Percentiles rank a stretch among this genome's conserved stretches.
phyloP scores from a whole-genome alignment of 2,888 invertebrate genomes.

The Bembecia ichneumoniformis region DNA sequence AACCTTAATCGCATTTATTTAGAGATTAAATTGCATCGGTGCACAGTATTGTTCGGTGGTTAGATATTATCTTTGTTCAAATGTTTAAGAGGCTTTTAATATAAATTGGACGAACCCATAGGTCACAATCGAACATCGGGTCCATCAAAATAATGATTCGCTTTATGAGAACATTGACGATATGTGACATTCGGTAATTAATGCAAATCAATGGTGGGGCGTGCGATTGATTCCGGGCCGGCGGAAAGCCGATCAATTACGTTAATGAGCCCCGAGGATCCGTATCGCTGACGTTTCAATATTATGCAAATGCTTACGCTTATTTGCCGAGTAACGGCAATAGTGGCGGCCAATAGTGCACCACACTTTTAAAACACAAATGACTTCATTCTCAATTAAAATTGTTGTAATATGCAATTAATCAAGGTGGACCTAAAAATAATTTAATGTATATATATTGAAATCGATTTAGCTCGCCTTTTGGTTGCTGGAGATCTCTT shows the following conservation, averaged over 20 bases:
- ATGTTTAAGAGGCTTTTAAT: background rate
- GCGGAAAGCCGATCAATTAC: conserved; percentile 68
- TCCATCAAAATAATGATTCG: conserved; percentile 59
- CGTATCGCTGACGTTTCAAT: conserved; percentile 61
- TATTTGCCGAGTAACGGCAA: conserved; percentile 32
- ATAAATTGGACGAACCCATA: background rate
- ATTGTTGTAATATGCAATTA: too few species aligned
- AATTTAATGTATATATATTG: too few species aligned
- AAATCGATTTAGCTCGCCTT: too few species aligned
- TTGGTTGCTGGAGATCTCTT: too few species aligned
- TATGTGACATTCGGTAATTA: conserved; percentile 66
- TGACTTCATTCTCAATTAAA: too few species aligned
- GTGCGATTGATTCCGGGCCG: conserved; percentile 59
- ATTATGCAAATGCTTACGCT: conserved; percentile 57
- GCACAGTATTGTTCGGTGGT: background rate
- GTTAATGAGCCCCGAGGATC: conserved; percentile 63
- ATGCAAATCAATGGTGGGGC: conserved; percentile 66
- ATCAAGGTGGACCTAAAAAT: conserved; percentile 13
- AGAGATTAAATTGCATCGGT: background rate
- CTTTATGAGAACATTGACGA: conserved; percentile 38
- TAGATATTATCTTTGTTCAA: background rate
- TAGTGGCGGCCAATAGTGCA: background rate
- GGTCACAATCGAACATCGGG: conserved; percentile 26
- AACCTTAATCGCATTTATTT: too few species aligned
- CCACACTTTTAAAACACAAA: too few species aligned